Percentiles rank a stretch among this genome's conserved stretches.
Conservation (phyloP, 2,113 vertebrate genomes). For the Tragelaphus imberbis region DNA sequence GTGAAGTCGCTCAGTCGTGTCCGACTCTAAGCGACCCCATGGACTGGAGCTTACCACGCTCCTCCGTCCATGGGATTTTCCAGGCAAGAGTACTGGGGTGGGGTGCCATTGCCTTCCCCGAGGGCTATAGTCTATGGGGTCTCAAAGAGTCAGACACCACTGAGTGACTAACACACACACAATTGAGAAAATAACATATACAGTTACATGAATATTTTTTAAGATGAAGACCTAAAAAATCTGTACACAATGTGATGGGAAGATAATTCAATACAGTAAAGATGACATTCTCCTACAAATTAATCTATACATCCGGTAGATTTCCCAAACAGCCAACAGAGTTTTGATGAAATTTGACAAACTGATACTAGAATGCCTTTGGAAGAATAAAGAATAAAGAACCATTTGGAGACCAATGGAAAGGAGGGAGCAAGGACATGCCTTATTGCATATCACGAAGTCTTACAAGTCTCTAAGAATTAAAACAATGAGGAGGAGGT, state of each 20-base stretch:
- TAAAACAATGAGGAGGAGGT: neutral
- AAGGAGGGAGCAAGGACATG: neutral
- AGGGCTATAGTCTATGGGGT: neutral
- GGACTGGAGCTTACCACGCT: no score
- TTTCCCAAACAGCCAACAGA: neutral
- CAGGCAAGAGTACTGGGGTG: no score
- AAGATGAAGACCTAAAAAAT: neutral
- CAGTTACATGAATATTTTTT: neutral
- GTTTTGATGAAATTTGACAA: neutral
- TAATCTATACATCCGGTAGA: neutral
- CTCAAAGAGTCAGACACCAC: neutral
- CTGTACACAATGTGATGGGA: neutral
- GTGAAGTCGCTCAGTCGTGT: no score
- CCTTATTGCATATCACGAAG: neutral
- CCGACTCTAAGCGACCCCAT: no score
- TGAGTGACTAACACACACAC: neutral
- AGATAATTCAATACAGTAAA: neutral
- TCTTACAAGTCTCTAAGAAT: neutral
- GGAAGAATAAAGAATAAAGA: neutral
- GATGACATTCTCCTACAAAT: neutral
- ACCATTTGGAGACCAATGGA: neutral
- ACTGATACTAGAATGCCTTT: neutral
- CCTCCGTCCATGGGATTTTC: no score
- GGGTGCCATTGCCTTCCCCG: no score
- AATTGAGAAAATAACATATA: neutral